Percentiles rank a stretch among this genome's conserved stretches.
Conservation (phyloP, 2,113 vertebrate genomes). For the Otis tarda region DNA sequence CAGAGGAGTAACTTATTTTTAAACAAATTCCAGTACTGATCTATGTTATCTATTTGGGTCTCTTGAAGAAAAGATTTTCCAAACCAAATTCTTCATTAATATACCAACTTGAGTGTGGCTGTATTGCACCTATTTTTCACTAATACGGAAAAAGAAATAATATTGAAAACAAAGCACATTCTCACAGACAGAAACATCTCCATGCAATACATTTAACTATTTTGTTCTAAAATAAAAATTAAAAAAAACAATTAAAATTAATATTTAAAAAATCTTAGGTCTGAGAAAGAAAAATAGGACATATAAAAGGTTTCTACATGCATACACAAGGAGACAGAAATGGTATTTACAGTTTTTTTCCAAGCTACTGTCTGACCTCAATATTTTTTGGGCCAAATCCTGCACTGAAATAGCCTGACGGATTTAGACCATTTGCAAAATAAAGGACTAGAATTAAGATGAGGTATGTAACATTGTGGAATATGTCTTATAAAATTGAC, state of each 20-base stretch:
- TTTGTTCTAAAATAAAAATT: not conserved
- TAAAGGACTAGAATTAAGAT: not conserved
- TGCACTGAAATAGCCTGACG: not conserved
- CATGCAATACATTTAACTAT: not conserved
- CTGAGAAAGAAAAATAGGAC: not conserved
- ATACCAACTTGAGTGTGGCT: not conserved
- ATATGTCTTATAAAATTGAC: not conserved
- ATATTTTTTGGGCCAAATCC: not conserved
- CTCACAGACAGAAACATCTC: not conserved
- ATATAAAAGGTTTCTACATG: not conserved
- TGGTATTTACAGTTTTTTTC: not conserved
- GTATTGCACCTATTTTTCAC: not conserved
- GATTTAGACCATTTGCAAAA: not conserved
- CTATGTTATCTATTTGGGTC: not conserved
- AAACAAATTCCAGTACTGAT: constrained; percentile 28
- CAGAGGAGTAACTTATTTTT: not conserved
- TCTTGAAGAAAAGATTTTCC: not conserved
- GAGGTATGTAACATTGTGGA: not conserved
- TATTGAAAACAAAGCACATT: not conserved
- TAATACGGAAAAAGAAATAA: not conserved
- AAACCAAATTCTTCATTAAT: not conserved
- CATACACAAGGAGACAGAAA: not conserved
- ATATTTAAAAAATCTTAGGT: not conserved
- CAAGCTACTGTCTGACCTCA: not conserved
- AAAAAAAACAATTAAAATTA: not conserved